Evolutionary conservation across 2,888 invertebrate species (phyloP), one percentile per base, ranked within the genome.

Genomic region (Miltochrista miniata): DNA sequence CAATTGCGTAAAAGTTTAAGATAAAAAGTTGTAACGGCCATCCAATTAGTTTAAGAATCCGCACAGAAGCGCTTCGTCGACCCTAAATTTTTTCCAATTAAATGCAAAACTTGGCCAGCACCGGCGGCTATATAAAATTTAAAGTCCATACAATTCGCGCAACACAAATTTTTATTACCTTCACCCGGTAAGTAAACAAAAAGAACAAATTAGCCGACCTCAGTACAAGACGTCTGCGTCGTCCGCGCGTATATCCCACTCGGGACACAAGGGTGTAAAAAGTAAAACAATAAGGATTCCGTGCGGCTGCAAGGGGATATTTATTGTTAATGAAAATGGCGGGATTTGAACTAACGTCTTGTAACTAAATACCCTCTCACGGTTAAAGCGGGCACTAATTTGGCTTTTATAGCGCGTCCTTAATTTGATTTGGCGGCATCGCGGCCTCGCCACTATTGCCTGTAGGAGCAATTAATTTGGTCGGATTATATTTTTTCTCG

Each of bases 311-410:
- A 76, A 77, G 83, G 81, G 87, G 88, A 92, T 92, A 92, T 92
- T 92, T 92, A 92, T 92, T 92, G 92, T 92, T 91, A 92, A 92
- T 92, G 92, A 90, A 92, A 92, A 90, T 86, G 86, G 89, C 85
- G 79, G 91, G 91, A 91, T 91, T 92, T 92, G 83, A 92, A 90
- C 90, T 88, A 91, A 91, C 91, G 91, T 92, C 92, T 92, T 92
- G 91, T 90, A 90, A 90, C 92, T 91, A 90, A 90, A 90, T 90
- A 85, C 92, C 88, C 90, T 86, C 90, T 88, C 88, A 90, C 90
- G 89, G 89, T 87, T 92, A 90, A 90, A 90, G 87, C 90, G 90
- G 85, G 87, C 90, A 91, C 92, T 92, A 92, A 92, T 92, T 92
- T 92, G 91, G 90, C 92, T 92, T 92, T 92, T 92, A 92, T 89